Conservation (phyloP, 2,797 vertebrate species). For the Miichthys miiuy region DNA sequence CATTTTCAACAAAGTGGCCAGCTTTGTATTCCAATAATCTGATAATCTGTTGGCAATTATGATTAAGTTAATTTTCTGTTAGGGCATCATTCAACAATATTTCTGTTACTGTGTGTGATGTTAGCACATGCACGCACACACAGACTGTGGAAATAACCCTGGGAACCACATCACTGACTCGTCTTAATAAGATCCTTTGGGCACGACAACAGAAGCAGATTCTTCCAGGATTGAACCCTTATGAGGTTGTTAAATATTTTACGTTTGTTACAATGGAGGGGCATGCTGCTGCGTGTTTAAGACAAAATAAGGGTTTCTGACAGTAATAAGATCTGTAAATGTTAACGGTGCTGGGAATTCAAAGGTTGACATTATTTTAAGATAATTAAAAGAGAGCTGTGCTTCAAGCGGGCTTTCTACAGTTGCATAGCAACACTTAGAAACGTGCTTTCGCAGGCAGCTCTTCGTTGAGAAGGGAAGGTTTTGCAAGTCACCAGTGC, state of each 20-base stretch:
- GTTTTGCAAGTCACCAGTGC: constrained; percentile 36
- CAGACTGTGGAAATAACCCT: neutral
- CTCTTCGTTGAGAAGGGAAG: constrained; percentile 51
- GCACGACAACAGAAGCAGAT: constrained; percentile 15
- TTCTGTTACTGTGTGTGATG: neutral
- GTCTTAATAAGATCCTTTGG: constrained; percentile 28
- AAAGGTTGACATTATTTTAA: constrained; percentile 36
- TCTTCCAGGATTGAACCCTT: constrained; percentile 28
- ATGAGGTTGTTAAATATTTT: neutral
- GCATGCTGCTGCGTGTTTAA: constrained; percentile 11
- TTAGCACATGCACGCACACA: neutral
- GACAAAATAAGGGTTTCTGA: constrained; percentile 16
- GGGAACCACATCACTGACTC: neutral
- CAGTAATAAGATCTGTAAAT: constrained; percentile 14
- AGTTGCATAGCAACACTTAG: constrained; percentile 69
- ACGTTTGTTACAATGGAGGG: neutral
- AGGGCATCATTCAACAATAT: constrained; percentile 13
- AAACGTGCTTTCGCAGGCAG: constrained; percentile 50
- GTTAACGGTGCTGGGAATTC: constrained; percentile 14
- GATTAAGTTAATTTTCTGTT: neutral
- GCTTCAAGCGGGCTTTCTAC: constrained; percentile 28
- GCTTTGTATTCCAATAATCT: no score
- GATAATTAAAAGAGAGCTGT: constrained; percentile 54
- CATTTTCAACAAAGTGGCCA: no score
- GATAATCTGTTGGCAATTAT: neutral